Evolutionary conservation across 92 coral and sea anemone genomes (phyloP).

Genomic region (Virgularia gustaviana): DNA sequence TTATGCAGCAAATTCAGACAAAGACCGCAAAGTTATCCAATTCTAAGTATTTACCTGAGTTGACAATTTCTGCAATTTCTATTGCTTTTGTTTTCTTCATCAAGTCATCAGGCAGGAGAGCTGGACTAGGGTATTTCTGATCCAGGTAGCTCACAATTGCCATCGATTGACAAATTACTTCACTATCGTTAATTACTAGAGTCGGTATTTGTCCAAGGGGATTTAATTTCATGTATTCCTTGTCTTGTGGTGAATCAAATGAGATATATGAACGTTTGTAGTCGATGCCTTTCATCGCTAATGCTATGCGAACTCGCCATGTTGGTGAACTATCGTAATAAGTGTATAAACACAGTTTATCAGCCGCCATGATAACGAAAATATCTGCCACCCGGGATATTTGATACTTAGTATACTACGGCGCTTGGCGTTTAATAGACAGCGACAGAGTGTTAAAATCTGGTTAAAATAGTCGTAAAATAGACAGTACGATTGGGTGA

Average conservation of each 20-base stretch:
- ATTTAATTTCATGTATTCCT: slow-evolving; percentile 7
- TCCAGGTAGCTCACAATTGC: slow-evolving; percentile 19
- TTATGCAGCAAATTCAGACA: background rate
- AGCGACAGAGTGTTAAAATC: no score
- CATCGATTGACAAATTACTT: slow-evolving; percentile 2
- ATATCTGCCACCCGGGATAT: no score
- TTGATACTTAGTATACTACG: no score
- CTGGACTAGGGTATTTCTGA: slow-evolving; percentile 13
- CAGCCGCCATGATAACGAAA: no score
- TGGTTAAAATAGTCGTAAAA: no score
- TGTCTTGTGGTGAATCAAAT: background rate
- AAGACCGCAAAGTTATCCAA: background rate
- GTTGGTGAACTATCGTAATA: slow-evolving; percentile 24
- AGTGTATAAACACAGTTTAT: slow-evolving; percentile 8
- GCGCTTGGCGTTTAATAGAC: no score
- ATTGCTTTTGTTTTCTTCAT: slow-evolving; percentile 11
- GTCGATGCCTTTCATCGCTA: slow-evolving; percentile 9
- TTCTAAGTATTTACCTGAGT: background rate
- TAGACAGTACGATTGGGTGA: no score
- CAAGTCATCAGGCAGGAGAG: slow-evolving; percentile 8
- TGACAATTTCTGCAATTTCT: slow-evolving; percentile 19
- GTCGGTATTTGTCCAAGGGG: slow-evolving; percentile 28
- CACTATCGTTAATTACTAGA: slow-evolving; percentile 6
- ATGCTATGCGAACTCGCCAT: slow-evolving; percentile 24
- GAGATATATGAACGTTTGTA: background rate